Percentiles rank a stretch among this genome's conserved stretches.
These are phyloP conservation scores for Diabrotica undecimpunctata DNA, from an alignment of 1,140 invertebrate species.

Conservation along the genomic window DNA sequence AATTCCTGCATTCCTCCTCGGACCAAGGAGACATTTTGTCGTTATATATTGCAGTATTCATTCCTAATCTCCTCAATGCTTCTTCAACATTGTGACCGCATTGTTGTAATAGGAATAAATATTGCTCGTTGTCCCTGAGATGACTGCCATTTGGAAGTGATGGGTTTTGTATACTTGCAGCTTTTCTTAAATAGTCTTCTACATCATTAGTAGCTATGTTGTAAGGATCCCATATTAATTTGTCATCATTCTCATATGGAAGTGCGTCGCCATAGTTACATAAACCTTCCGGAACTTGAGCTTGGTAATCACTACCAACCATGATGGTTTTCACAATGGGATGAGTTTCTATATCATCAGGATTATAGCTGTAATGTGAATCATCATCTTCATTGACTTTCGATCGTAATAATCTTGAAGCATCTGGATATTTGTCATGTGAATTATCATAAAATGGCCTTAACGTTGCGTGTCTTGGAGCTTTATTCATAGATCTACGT, in stretches of 20 bases:
- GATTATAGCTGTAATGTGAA: slow-evolving; percentile 28
- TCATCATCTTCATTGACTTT: slow-evolving; percentile 33
- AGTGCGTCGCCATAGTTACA: slow-evolving; percentile 76
- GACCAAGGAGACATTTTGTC: slow-evolving; percentile 85
- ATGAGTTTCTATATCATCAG: slow-evolving; percentile 23
- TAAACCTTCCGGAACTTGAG: slow-evolving; percentile 83
- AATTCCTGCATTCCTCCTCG: slow-evolving; percentile 93
- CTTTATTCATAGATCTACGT: slow-evolving; percentile 3
- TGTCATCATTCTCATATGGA: slow-evolving; percentile 90
- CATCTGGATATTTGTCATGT: slow-evolving; percentile 44
- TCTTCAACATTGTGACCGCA: slow-evolving; percentile 92
- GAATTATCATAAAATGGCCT: slow-evolving; percentile 38
- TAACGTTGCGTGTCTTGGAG: slow-evolving; percentile 33
- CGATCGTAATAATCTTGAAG: slow-evolving; percentile 43
- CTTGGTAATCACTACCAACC: slow-evolving; percentile 89
- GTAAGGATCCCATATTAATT: slow-evolving; percentile 86
- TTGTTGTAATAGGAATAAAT: slow-evolving; percentile 83
- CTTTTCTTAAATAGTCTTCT: slow-evolving; percentile 74
- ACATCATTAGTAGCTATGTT: slow-evolving; percentile 69
- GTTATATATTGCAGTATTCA: slow-evolving; percentile 64
- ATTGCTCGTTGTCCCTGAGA: slow-evolving; percentile 88
- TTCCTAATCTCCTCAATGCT: slow-evolving; percentile 67
- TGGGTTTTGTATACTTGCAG: slow-evolving; percentile 52
- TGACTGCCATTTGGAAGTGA: slow-evolving; percentile 70
- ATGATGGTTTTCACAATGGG: slow-evolving; percentile 32